Evolutionary conservation across 2,797 vertebrate species (phyloP).

Genomic region (Gymnopithys bicolor): DNA sequence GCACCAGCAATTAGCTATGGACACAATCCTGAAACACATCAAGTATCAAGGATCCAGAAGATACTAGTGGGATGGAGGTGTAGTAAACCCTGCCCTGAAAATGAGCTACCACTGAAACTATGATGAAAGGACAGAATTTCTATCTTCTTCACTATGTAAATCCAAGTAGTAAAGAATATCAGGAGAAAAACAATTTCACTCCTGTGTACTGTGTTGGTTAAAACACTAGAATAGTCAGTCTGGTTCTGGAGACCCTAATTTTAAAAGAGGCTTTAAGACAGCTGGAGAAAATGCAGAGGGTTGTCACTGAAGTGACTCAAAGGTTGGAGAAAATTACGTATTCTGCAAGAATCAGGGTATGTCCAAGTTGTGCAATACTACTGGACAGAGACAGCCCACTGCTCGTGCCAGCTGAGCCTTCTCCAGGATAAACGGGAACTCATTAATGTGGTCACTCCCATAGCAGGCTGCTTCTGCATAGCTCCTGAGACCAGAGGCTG

Average conservation of each 20-base stretch:
- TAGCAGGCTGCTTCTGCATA: not conserved
- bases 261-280: not conserved
- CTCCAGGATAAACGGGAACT: conserved; percentile 6
- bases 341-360: not conserved
- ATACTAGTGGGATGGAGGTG: not conserved
- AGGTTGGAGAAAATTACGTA: not conserved
- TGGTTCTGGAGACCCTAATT: not conserved
- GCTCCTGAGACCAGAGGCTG: not conserved
- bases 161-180: not conserved
- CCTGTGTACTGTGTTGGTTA: not conserved
- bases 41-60: not conserved
- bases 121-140: not conserved
- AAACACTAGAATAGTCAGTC: not conserved
- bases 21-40: not conserved
- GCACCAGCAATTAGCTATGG: not conserved
- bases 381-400: not conserved
- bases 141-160: not conserved
- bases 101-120: not conserved
- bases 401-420: not conserved
- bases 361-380: not conserved
- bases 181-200: not conserved
- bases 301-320: conserved; percentile 9
- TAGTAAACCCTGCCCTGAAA: not conserved
- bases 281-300: not conserved
- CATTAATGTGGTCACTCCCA: not conserved